A percentile compares a stretch with the other conserved stretches of the same genome.
Evolutionary conservation across 2,888 invertebrate species (phyloP).

Genomic region (Patella pellucida): DNA sequence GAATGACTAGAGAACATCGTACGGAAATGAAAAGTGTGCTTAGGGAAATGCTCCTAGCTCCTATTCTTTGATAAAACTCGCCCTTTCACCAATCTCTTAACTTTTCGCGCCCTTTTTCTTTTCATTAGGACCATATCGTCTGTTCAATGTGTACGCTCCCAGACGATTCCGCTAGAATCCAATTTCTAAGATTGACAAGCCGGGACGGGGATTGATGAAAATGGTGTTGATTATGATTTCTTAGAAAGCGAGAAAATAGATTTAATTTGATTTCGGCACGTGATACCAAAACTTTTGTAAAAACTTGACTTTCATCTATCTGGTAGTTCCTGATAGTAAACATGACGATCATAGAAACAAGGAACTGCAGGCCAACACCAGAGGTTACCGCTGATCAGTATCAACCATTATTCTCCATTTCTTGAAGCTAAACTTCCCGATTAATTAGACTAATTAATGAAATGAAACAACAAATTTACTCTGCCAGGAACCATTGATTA

Average conservation of each 20-base stretch:
- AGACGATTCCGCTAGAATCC: conserved; percentile 5
- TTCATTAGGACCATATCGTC: background rate
- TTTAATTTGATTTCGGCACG: conserved; percentile 11
- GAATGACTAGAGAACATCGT: conserved; percentile 22
- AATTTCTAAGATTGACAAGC: conserved; percentile 10
- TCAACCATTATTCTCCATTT: too few species aligned
- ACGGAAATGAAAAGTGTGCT: conserved; percentile 30
- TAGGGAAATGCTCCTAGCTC: conserved; percentile 19
- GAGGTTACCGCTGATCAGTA: background rate
- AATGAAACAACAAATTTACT: too few species aligned
- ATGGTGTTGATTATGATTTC: conserved; percentile 2
- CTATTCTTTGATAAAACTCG: conserved; percentile 9
- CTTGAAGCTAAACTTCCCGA: too few species aligned
- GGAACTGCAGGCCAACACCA: background rate
- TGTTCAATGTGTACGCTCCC: conserved; percentile 6
- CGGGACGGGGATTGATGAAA: background rate
- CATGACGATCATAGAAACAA: background rate
- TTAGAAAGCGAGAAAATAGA: conserved; percentile 8
- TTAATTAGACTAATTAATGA: too few species aligned
- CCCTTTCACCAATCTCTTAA: conserved; percentile 12
- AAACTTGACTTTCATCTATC: background rate
- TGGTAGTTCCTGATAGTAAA: background rate
- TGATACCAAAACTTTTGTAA: background rate
- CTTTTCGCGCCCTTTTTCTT: conserved; percentile 9
- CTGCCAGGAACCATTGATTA: too few species aligned